These are phyloP conservation scores for Procavia capensis DNA, from an alignment of 2,113 vertebrate species.

Conservation along the genomic window DNA sequence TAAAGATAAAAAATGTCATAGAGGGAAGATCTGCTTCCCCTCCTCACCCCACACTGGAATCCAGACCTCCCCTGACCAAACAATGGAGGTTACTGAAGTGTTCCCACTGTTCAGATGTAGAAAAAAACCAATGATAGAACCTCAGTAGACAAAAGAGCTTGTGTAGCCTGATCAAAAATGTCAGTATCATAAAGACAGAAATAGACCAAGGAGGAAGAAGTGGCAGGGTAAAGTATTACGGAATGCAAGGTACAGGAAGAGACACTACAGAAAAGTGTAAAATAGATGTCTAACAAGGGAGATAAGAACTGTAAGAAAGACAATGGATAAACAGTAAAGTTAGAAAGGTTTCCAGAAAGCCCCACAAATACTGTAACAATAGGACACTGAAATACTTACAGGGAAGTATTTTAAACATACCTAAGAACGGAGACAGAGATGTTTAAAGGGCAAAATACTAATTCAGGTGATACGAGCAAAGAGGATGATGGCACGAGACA, in stretches of 20 bases:
- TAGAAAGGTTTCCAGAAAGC: constrained; percentile 24
- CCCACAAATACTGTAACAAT: not conserved
- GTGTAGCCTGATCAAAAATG: constrained; percentile 44
- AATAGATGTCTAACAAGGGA: not conserved
- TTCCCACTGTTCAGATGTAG: constrained; percentile 26
- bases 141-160: constrained; percentile 1
- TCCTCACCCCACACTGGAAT: not conserved
- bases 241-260: not conserved
- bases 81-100: not conserved
- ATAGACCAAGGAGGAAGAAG: not conserved
- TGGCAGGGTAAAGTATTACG: not conserved
- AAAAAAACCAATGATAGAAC: not conserved
- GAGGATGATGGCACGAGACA: not conserved
- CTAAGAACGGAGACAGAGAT: not conserved
- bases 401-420: not conserved
- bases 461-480: not conserved
- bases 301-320: not conserved
- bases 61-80: constrained; percentile 27
- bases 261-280: not conserved
- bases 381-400: not conserved
- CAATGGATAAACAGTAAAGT: not conserved
- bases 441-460: not conserved
- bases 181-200: constrained; percentile 11
- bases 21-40: not conserved
- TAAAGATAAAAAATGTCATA: constrained; percentile 51